A percentile compares a stretch with the other conserved stretches of the same genome.
Evolutionary conservation across 1,140 invertebrate species (phyloP).

Genomic region (Pinna nobilis): DNA sequence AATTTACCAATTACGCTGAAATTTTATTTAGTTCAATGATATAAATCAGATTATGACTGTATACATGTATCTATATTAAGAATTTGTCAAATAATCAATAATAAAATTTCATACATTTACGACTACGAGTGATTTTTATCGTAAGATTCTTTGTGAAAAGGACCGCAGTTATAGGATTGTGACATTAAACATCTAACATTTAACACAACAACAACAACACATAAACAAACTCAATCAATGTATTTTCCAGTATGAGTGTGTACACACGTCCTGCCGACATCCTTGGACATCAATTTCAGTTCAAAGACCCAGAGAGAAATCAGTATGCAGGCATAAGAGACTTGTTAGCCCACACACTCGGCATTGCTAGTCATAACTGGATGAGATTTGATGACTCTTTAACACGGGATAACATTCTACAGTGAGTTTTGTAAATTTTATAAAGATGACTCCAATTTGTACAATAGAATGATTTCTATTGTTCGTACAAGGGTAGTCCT

Average conservation of each 20-base stretch:
- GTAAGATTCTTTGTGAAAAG: too few relatives aligned
- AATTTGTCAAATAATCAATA: too few relatives aligned
- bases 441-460: neutral
- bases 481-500: too few relatives aligned
- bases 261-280: neutral
- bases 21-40: too few relatives aligned
- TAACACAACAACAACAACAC: neutral
- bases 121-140: too few relatives aligned
- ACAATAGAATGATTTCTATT: too few relatives aligned
- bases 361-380: constrained; percentile 13
- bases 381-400: constrained; percentile 18
- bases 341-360: constrained; percentile 14
- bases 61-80: too few relatives aligned
- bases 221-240: neutral
- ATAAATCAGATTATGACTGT: too few relatives aligned
- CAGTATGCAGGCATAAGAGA: constrained; percentile 10
- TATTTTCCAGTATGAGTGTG: neutral
- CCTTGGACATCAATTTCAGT: neutral
- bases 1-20: too few relatives aligned
- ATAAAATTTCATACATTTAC: too few relatives aligned
- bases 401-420: constrained; percentile 11
- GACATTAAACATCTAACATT: neutral
- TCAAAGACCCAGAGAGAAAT: neutral
- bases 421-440: neutral
- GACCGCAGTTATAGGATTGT: too few relatives aligned